Evolutionary conservation across 2,113 vertebrate species (phyloP).

Genomic region (Pygoscelis adeliae): DNA sequence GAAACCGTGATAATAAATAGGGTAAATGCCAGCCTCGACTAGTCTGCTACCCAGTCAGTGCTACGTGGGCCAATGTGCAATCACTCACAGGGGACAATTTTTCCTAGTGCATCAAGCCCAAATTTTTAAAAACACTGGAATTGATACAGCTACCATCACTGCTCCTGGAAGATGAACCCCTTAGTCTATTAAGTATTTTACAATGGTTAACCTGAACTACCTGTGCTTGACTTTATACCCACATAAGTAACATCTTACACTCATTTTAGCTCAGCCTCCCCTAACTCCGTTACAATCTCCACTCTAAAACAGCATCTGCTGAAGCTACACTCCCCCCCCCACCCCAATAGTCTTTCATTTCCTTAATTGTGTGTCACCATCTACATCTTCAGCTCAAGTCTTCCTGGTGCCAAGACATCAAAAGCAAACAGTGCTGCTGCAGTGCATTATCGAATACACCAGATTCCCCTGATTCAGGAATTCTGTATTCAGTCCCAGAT

Average conservation of each 20-base stretch:
- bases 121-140: not conserved
- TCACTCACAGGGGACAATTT: not conserved
- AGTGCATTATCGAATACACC: not conserved
- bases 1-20: accelerated
- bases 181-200: not conserved
- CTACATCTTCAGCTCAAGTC: not conserved
- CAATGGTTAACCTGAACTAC: not conserved
- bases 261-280: not conserved
- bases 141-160: not conserved
- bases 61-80: not conserved
- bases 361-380: not conserved
- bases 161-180: not conserved
- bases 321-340: not conserved
- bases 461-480: not conserved
- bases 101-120: not conserved
- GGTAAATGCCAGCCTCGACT: not conserved
- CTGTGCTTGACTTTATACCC: not conserved
- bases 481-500: not conserved
- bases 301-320: not conserved
- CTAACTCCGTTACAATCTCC: not conserved
- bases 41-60: too few species aligned
- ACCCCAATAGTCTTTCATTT: not conserved
- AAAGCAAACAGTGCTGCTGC: not conserved
- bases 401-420: not conserved
- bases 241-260: not conserved